phyloP scores from a whole-genome alignment of 2,888 invertebrate species.

The Macropis europaea region DNA sequence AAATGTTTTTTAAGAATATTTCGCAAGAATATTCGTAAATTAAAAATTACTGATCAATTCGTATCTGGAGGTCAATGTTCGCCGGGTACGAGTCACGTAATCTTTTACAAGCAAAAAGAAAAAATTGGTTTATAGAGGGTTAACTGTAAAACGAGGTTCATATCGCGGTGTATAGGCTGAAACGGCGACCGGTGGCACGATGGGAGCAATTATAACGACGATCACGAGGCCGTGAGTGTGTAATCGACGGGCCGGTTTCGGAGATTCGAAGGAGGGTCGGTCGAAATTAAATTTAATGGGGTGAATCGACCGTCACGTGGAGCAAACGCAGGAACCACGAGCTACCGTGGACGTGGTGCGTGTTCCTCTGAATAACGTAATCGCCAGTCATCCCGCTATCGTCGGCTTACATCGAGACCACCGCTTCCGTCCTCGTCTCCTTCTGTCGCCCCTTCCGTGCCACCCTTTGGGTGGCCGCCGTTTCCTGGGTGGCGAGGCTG shows the following conservation, averaged over 20 bases:
- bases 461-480: constrained; percentile 16
- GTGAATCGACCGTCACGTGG: constrained; percentile 69
- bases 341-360: constrained; percentile 47
- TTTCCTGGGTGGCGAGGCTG: constrained; percentile 24
- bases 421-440: constrained; percentile 34
- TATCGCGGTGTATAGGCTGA: not conserved
- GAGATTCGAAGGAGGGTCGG: constrained; percentile 42
- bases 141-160: not conserved
- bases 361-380: constrained; percentile 66
- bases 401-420: constrained; percentile 61
- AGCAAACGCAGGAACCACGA: constrained; percentile 51
- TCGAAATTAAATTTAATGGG: constrained; percentile 77
- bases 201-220: constrained; percentile 41
- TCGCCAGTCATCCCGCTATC: constrained; percentile 71
- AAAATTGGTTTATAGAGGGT: no score
- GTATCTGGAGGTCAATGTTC: no score
- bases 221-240: constrained; percentile 46
- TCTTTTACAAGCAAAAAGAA: no score
- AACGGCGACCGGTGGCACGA: constrained; percentile 12
- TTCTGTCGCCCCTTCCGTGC: constrained; percentile 11
- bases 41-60: no score
- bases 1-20: no score
- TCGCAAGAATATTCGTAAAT: no score
- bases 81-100: no score
- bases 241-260: constrained; percentile 55